Evolutionary conservation across 2,113 vertebrate species (phyloP).

Genomic region (Orientallactaga bullata): DNA sequence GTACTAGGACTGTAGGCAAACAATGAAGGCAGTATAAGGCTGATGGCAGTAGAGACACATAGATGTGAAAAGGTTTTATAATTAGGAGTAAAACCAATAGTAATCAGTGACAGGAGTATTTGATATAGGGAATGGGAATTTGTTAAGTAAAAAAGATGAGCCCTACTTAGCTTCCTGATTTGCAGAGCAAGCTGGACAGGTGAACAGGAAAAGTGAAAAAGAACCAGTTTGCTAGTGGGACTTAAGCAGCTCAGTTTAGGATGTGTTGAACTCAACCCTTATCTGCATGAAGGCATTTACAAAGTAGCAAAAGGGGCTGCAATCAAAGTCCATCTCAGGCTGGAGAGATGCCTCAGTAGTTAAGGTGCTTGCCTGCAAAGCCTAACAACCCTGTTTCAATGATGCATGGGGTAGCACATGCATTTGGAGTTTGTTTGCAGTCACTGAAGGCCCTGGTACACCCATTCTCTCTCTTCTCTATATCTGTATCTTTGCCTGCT

Average conservation of each 20-base stretch:
- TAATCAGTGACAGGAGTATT: neutral
- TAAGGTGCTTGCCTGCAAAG: too few relatives aligned
- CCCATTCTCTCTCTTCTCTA: too few relatives aligned
- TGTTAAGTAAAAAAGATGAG: neutral
- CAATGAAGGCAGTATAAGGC: slow-evolving; percentile 4
- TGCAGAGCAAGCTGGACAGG: neutral
- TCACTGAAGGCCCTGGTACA: too few relatives aligned
- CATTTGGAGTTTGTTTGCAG: too few relatives aligned
- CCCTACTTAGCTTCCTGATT: neutral
- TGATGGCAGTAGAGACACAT: neutral
- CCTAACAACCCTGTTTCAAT: too few relatives aligned
- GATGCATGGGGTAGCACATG: too few relatives aligned
- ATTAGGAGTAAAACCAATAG: neutral
- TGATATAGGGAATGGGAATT: neutral
- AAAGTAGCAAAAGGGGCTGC: neutral
- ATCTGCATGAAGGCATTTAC: neutral
- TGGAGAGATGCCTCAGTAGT: too few relatives aligned
- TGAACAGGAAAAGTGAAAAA: neutral
- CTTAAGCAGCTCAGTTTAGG: neutral
- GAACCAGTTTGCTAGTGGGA: neutral
- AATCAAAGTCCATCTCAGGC: neutral
- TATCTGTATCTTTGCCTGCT: too few relatives aligned
- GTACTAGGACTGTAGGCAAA: neutral
- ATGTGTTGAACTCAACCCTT: neutral
- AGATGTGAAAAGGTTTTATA: slow-evolving; percentile 1